Base-by-base conservation (phyloP, 2,797 vertebrate genomes). In the Takifugu ocellatus region DNA sequence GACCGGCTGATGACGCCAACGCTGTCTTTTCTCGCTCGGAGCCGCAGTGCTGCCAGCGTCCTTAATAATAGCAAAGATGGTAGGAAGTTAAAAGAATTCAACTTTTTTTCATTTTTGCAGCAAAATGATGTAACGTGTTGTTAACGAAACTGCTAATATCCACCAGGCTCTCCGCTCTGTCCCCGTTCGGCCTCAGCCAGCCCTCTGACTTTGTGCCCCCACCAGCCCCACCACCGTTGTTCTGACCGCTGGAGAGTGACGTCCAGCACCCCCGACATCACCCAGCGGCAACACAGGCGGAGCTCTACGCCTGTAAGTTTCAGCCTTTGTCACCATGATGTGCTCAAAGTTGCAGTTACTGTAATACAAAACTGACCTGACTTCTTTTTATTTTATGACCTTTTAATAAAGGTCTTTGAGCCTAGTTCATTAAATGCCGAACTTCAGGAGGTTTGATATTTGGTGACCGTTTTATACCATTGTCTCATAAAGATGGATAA, bases 1-100 rank as follows among this genome's bases (percentile, higher is more conserved):
- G 96, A 98, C 82, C 92, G 97, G 25, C 89, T 99, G 79, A 99
- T 97, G 95, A 99, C 97, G 0, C 97, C 96, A 25, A 99, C 96
- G 1, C 89, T 99, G 70, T 94, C 97, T 51, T 99, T 98, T 86
- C 91, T 99, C 2, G 97, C 97, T 0, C 92, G 97, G 66, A 99
- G 97, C 84, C 94, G 96, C 71, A 98, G 97, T 2, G 95, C 93
- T 0, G 95, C 95, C 83, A 98, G 93, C 0, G 91, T 98, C 77
- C 93, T 94, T 1, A 91, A 75, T 70, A 94, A 92, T 0, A 85
- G 91, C 82, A 93, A 92, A 79, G 95, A 98, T 59, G 89, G 91
- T 63, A 91, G 96, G 98, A 88, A 93, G 94, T 90, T 47, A 10
- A 44, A 5, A 36, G 15, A 33, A 33, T 10, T 33, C 33, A 33